phyloP scores from a whole-genome alignment of 2,113 vertebrate genomes.

The Apteryx owenii region DNA sequence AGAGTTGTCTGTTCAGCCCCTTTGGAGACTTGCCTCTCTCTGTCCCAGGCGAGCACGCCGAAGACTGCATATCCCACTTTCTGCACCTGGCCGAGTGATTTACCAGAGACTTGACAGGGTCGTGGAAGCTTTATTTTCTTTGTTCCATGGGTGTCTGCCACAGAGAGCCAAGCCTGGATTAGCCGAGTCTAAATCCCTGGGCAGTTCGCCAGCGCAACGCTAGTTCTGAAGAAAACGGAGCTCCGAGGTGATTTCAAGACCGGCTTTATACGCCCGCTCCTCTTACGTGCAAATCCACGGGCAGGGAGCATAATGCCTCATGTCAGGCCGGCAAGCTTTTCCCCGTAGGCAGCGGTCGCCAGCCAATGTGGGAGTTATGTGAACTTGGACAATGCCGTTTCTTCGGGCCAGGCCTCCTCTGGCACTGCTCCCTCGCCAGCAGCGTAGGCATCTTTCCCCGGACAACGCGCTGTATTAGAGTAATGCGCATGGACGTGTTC shows the following conservation, averaged over 20 bases:
- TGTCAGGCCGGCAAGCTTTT: neutral
- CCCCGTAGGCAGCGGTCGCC: neutral
- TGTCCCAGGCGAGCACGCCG: neutral
- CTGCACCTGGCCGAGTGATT: slow-evolving; percentile 68
- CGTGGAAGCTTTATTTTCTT: slow-evolving; percentile 66
- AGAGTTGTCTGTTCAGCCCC: slow-evolving; percentile 5
- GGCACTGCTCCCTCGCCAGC: neutral
- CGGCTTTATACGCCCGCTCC: slow-evolving; percentile 32
- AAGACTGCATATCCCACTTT: slow-evolving; percentile 31
- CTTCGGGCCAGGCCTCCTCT: neutral
- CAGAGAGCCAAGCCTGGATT: slow-evolving; percentile 69
- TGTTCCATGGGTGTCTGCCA: slow-evolving; percentile 68
- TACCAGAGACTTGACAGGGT: slow-evolving; percentile 40
- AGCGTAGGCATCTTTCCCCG: neutral
- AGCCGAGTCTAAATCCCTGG: slow-evolving; percentile 62
- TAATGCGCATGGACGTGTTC: neutral
- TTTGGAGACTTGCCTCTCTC: neutral
- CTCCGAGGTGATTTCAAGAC: slow-evolving; percentile 47
- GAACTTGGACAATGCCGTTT: neutral
- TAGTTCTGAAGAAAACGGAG: slow-evolving; percentile 20
- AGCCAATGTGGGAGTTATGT: neutral
- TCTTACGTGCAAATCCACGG: slow-evolving; percentile 26
- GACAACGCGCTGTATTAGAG: neutral
- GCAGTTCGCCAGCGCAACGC: slow-evolving; percentile 66
- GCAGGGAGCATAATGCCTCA: slow-evolving; percentile 27